Evolutionary conservation across 92 coral and sea anemone genomes (phyloP), one percentile per base, ranked within the genome.

Genomic region (Hydrozoanthus gracilis): DNA sequence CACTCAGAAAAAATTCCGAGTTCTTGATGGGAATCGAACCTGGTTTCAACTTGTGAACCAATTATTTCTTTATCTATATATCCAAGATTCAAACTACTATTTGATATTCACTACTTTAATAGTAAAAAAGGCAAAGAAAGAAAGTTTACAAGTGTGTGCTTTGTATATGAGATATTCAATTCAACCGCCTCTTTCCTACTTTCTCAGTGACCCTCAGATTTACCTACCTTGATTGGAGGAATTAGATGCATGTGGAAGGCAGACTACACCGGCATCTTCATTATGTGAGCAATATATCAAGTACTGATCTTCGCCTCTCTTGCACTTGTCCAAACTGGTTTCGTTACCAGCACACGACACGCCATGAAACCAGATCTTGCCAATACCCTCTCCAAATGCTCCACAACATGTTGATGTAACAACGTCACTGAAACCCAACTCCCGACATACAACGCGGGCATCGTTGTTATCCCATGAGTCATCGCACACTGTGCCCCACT

Each of bases 361-460:
- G 3, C 46, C 76, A 45, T 13, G 10, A 6, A 71, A 13, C 76
- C 76, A 71, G 14, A 71, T 71, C 39, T 71, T 71, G 52, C 76
- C 76, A 11, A 71, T 71, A 1, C 76, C 76, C 1, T 4, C 10
- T 44, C 54, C 76, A 71, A 71, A 71, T 71, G 76, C 76, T 44
- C 76, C 76, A 46, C 76, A 71, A 71, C 76, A 71, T 6, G 76
- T 71, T 44, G 76, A 8, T 44, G 76, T 71, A 8, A 71, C n/a
- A 46, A 10, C 76, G 46, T 71, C 76, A 45, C 54, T 71, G 52
- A 71, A 71, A 4, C 76, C 76, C 7, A 71, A 71, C 76, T 71
- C 76, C 15, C 52, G 76, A 71, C 76, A 71, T 39, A 13, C 76
- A 44, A 71, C 76, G 76, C 76, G 76, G 5, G 76, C 76, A 12